A percentile compares a stretch with the other conserved stretches of the same genome.
Evolutionary conservation across 2,888 invertebrate genomes (phyloP).

Genomic region (Lysandra bellargus): DNA sequence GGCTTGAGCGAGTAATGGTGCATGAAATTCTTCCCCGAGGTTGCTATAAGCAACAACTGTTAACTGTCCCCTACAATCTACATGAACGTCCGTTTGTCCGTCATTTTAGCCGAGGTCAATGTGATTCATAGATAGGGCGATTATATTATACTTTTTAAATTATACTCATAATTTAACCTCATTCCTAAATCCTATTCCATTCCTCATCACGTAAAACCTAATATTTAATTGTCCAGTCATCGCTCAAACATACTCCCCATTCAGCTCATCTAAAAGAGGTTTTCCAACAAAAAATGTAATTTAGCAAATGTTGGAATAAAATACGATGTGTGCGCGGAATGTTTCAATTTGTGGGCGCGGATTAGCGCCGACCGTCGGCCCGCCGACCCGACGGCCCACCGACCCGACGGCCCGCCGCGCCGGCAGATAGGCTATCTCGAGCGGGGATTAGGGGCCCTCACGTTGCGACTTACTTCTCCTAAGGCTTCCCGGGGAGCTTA

Average conservation of each 20-base stretch:
- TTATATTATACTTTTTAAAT: too few relatives aligned
- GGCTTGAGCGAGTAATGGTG: not conserved
- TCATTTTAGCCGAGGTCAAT: not conserved
- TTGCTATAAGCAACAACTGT: not conserved
- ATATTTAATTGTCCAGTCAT: not conserved
- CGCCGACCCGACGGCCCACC: not conserved
- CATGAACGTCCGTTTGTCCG: not conserved
- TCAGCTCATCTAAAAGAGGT: not conserved
- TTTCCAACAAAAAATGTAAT: not conserved
- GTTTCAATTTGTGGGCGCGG: conserved; percentile 34
- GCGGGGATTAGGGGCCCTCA: conserved; percentile 31
- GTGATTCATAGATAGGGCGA: not conserved
- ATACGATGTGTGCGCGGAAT: conserved; percentile 24
- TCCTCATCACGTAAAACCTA: not conserved
- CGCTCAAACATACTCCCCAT: not conserved
- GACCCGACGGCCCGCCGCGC: conserved; percentile 35
- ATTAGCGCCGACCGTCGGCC: conserved; percentile 21
- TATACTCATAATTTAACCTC: not conserved
- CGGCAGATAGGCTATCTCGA: conserved; percentile 45
- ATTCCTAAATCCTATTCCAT: not conserved
- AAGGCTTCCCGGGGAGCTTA: not conserved
- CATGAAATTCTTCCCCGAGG: not conserved
- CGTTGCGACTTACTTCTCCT: not conserved
- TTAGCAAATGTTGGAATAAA: conserved; percentile 21
- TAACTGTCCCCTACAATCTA: not conserved